Base-by-base conservation (phyloP, 2,888 invertebrate genomes). In the Carcina quercana region DNA sequence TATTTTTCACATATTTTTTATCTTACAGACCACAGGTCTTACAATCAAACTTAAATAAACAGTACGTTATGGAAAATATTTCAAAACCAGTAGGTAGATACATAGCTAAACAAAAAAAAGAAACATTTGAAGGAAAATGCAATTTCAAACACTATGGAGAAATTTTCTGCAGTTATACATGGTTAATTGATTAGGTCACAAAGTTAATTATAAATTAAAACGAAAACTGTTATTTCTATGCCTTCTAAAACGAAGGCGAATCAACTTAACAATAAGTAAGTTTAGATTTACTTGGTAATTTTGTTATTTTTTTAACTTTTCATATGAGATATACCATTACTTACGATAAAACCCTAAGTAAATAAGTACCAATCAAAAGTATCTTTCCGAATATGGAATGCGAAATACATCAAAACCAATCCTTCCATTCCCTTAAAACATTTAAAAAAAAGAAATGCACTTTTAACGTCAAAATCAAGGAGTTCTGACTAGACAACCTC, bases 21-120 rank as follows among this genome's bases (percentile, higher is more conserved):
- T 55, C 70, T 75, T 76, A 75, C 51, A 78, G 80, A 80, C 79
- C 80, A 82, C 32, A 60, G 79, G 79, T 78, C 82, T 75, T 80
- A 79, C 80, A 41, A 11, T n/a, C 39, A 45, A 48, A 42, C 43
- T 47, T 49, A 45, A 38, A 37, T 42, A 40, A 59, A 51, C 42
- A 45, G 43, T 43, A 50, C 25, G 47, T 52, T 57, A 54, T 52
- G 50, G 55, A 50, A 54, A 50, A 24, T 30, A 34, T 35, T 26
- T 36, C 34, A 30, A 32, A 24, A 24, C 11, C 3, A 3, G n/a
- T n/a, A n/a, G n/a, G n/a, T n/a, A n/a, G n/a, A n/a, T n/a, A n/a
- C n/a, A n/a, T n/a, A n/a, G n/a, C n/a, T n/a, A n/a, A n/a, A n/a
- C n/a, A n/a, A n/a, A n/a, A n/a, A n/a, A 56, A 60, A 51, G 54